Percentiles rank a stretch among this genome's conserved stretches.
phyloP scores from a whole-genome alignment of 2,113 vertebrate species.

The Leiothrix lutea region DNA sequence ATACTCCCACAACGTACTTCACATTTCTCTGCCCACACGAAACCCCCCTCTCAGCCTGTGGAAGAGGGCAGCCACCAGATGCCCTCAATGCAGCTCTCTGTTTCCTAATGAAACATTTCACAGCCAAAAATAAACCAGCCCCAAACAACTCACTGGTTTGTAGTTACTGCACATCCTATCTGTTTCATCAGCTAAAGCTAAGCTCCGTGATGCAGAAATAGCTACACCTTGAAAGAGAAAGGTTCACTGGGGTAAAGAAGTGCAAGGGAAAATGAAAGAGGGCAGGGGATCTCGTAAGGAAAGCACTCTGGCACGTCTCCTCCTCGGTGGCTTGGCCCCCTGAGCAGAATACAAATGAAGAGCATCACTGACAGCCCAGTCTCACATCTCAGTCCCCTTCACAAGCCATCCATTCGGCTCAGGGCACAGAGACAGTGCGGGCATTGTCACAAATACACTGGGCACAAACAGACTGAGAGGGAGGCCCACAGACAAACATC shows the following conservation, averaged over 20 bases:
- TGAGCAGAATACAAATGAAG: conserved; percentile 63
- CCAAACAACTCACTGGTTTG: background rate
- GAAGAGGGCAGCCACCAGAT: background rate
- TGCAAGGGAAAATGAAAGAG: background rate
- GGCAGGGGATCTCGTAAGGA: background rate
- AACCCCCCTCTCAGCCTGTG: background rate
- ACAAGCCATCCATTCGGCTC: background rate
- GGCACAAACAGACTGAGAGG: background rate
- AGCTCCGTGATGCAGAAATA: background rate
- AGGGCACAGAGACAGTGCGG: conserved; percentile 39
- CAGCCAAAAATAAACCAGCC: background rate
- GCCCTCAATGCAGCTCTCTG: conserved; percentile 2
- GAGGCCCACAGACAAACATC: conserved; percentile 30
- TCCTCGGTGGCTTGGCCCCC: background rate
- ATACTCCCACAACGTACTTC: background rate
- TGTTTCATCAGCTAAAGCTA: background rate
- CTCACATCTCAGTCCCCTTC: background rate
- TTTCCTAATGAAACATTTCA: background rate
- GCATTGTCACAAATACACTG: conserved; percentile 48
- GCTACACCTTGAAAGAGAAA: background rate
- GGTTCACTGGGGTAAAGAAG: background rate
- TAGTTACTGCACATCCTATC: background rate
- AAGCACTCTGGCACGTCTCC: background rate
- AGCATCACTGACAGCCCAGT: conserved; percentile 1
- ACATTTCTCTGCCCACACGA: background rate